phyloP scores from a whole-genome alignment of 2,888 invertebrate species.

The Drosophila setosimentum region DNA sequence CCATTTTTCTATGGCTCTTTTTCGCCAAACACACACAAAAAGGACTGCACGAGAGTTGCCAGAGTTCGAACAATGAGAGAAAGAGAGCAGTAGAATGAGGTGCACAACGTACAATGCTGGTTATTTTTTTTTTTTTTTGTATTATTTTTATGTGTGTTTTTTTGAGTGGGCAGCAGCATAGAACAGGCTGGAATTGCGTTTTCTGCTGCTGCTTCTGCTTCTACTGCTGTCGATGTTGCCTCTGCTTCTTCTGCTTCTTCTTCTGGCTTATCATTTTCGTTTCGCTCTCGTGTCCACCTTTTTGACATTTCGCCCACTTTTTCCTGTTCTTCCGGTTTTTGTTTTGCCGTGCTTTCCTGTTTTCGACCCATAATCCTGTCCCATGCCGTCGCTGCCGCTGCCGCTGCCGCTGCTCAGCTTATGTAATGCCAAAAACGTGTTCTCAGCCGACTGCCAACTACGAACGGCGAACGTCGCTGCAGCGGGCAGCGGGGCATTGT shows the following conservation, averaged over 20 bases:
- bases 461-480: not conserved
- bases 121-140: slow-evolving; percentile 3
- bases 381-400: slow-evolving; percentile 40
- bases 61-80: slow-evolving; percentile 5
- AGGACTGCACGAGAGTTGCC: slow-evolving; percentile 20
- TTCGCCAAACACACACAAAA: slow-evolving; percentile 28
- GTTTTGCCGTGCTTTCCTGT: slow-evolving; percentile 77
- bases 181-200: slow-evolving; percentile 48
- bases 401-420: slow-evolving; percentile 40
- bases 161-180: slow-evolving; percentile 60
- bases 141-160: not conserved
- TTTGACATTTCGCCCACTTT: slow-evolving; percentile 83
- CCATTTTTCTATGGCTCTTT: slow-evolving; percentile 55
- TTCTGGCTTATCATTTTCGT: slow-evolving; percentile 20
- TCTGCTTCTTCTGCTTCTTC: slow-evolving; percentile 12
- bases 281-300: slow-evolving; percentile 59
- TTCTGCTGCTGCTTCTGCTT: slow-evolving; percentile 14
- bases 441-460: slow-evolving; percentile 39
- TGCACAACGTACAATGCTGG: slow-evolving; percentile 36
- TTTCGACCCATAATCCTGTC: slow-evolving; percentile 78
- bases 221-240: not conserved
- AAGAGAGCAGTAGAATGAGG: slow-evolving; percentile 19
- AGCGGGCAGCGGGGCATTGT: slow-evolving; percentile 49
- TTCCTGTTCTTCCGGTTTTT: slow-evolving; percentile 82
- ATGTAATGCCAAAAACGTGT: slow-evolving; percentile 78